These are phyloP conservation scores for Cuniculus paca DNA, from an alignment of 2,797 vertebrate genomes.

Conservation along the genomic window DNA sequence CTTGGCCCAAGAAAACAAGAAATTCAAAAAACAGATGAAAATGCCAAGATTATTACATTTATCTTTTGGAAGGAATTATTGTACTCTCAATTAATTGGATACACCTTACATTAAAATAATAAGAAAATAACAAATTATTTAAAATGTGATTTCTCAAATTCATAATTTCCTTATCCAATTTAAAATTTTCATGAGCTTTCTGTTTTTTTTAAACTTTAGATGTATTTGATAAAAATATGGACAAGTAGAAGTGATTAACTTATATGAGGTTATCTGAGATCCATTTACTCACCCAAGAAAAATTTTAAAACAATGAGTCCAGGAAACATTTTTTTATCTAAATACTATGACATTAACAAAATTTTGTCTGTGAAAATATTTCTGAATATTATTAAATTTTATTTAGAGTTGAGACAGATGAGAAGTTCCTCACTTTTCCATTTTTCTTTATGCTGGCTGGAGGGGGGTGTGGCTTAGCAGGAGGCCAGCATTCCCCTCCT, in stretches of 20 bases:
- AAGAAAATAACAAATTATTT: background rate
- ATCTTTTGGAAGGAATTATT: background rate
- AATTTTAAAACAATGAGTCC: background rate
- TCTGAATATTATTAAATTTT: background rate
- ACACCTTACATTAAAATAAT: background rate
- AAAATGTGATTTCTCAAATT: background rate
- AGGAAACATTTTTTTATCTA: background rate
- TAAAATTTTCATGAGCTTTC: background rate
- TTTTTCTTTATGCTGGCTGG: background rate
- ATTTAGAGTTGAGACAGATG: background rate
- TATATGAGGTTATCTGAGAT: background rate
- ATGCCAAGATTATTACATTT: background rate
- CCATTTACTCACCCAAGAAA: background rate
- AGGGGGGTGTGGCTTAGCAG: background rate
- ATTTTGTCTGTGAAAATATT: background rate
- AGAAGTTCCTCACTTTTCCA: background rate
- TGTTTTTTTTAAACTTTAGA: background rate
- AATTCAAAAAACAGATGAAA: background rate
- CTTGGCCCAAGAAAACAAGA: background rate
- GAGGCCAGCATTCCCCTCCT: background rate
- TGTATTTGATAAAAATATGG: background rate
- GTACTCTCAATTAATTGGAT: background rate
- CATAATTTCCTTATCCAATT: background rate
- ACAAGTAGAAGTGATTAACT: background rate
- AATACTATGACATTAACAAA: background rate